Percentiles rank a stretch among this genome's conserved stretches.
These are phyloP conservation scores for Tetraneura akinire DNA, from an alignment of 1,140 invertebrate genomes.

Conservation along the genomic window DNA sequence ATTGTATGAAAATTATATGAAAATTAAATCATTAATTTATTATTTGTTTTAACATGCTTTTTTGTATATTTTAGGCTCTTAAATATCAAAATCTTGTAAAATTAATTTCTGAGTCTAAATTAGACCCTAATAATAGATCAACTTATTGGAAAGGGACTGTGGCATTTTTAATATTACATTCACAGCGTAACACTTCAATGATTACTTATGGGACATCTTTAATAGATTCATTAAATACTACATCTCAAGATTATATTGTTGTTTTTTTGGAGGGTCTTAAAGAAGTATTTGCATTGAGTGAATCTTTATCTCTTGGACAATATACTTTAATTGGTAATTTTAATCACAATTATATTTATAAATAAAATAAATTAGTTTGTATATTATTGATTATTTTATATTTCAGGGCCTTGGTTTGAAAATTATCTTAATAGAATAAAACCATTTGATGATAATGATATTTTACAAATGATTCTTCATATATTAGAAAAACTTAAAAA, in stretches of 20 bases:
- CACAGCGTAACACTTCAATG: constrained; percentile 5
- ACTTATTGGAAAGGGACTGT: constrained; percentile 44
- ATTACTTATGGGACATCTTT: constrained; percentile 14
- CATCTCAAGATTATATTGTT: constrained; percentile 16
- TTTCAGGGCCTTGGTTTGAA: constrained; percentile 39
- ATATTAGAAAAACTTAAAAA: constrained; percentile 32
- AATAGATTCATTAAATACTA: background rate
- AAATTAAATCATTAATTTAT: background rate
- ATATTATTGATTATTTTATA: background rate
- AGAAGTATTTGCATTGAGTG: constrained; percentile 32
- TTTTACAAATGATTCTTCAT: background rate
- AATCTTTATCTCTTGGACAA: constrained; percentile 37
- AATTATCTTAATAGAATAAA: constrained; percentile 33
- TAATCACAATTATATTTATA: background rate
- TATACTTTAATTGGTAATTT: constrained; percentile 38
- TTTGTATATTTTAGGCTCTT: constrained; percentile 23
- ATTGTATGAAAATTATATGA: constrained; percentile 26
- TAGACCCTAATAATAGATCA: constrained; percentile 17
- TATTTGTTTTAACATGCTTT: background rate
- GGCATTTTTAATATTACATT: constrained; percentile 45
- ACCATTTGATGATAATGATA: constrained; percentile 12
- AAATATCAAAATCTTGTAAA: constrained; percentile 43
- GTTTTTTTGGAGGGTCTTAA: constrained; percentile 27
- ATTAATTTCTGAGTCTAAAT: constrained; percentile 44
- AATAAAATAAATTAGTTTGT: background rate